These are phyloP conservation scores for Falco biarmicus DNA, from an alignment of 2,797 vertebrate genomes.

Conservation along the genomic window DNA sequence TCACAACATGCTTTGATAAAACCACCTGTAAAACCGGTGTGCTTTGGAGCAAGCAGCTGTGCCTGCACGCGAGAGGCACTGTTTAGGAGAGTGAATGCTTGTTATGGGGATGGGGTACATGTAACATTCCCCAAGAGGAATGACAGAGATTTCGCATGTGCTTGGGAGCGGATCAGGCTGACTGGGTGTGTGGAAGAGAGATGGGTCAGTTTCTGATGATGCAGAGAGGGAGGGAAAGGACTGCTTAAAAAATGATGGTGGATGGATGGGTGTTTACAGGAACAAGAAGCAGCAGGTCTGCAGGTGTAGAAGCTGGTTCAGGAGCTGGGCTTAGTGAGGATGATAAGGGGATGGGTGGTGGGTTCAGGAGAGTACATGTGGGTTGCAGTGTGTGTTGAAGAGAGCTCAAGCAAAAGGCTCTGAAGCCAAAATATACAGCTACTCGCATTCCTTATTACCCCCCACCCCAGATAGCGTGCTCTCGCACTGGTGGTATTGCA, in stretches of 20 bases:
- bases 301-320: accelerated
- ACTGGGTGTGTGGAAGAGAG: not conserved
- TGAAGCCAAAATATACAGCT: not conserved
- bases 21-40: not conserved
- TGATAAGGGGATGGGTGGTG: not conserved
- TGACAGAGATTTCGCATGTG: not conserved
- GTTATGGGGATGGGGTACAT: accelerated
- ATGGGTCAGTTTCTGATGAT: no score
- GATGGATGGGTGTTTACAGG: not conserved
- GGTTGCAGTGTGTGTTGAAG: not conserved
- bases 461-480: not conserved
- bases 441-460: not conserved
- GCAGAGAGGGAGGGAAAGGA: not conserved
- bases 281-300: not conserved
- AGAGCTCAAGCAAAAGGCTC: not conserved
- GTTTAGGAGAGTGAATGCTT: not conserved
- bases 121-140: not conserved
- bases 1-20: not conserved
- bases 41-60: not conserved
- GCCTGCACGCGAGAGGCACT: not conserved
- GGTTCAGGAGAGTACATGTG: not conserved
- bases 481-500: not conserved
- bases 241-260: not conserved
- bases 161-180: not conserved
- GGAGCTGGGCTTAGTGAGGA: not conserved